Percentiles rank a stretch among this genome's conserved stretches.
These are phyloP conservation scores for Otolemur garnettii DNA, from an alignment of 2,113 vertebrate genomes.

Conservation along the genomic window DNA sequence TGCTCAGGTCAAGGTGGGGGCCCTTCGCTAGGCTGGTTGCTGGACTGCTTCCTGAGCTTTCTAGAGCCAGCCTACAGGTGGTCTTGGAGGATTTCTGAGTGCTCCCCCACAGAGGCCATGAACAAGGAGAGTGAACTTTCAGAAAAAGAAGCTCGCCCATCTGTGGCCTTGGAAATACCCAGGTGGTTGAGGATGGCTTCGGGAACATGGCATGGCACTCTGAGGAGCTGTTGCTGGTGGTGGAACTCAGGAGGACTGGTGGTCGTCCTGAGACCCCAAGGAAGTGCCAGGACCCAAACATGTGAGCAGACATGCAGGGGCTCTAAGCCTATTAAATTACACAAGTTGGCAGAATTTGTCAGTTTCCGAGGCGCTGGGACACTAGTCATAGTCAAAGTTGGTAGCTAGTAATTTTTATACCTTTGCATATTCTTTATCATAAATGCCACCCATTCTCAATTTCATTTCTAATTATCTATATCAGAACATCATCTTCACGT, in stretches of 20 bases:
- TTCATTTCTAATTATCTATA: background rate
- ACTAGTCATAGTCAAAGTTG: background rate
- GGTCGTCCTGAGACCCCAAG: background rate
- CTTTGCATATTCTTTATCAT: conserved; percentile 6
- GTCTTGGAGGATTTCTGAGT: background rate
- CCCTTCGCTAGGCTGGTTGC: background rate
- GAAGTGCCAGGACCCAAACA: too few relatives aligned
- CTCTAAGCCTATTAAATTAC: background rate
- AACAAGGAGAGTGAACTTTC: background rate
- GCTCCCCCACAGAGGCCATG: background rate
- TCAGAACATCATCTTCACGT: background rate
- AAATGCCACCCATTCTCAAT: background rate
- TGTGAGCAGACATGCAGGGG: background rate
- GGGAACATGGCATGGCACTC: background rate
- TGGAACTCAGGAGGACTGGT: background rate
- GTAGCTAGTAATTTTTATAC: background rate
- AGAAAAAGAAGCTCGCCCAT: background rate
- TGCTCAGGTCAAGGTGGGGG: background rate
- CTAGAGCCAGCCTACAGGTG: background rate
- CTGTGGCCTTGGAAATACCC: background rate
- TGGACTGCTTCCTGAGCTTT: background rate
- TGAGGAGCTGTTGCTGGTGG: background rate
- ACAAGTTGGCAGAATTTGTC: background rate
- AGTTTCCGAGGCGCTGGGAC: background rate
- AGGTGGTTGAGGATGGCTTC: background rate